A percentile compares a stretch with the other conserved stretches of the same genome.
These are phyloP conservation scores for Acanthopagrus latus DNA, from an alignment of 2,797 vertebrate genomes.

Conservation along the genomic window DNA sequence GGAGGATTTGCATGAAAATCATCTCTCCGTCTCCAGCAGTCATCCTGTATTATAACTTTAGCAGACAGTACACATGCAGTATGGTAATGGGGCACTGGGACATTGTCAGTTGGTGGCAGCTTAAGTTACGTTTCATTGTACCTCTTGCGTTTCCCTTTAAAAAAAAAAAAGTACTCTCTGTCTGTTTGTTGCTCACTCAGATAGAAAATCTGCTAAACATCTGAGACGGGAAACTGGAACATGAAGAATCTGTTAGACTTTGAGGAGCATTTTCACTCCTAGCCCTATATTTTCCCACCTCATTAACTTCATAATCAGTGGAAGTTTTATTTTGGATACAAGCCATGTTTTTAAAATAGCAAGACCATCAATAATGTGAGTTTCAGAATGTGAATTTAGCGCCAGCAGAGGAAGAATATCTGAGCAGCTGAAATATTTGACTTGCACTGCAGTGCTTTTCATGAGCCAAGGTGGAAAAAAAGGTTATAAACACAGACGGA, in stretches of 20 bases:
- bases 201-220: slow-evolving; percentile 31
- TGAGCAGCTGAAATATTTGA: neutral
- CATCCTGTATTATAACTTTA: slow-evolving; percentile 21
- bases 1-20: slow-evolving; percentile 61
- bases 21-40: slow-evolving; percentile 32
- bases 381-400: slow-evolving; percentile 13
- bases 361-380: neutral
- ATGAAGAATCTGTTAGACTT: slow-evolving; percentile 15
- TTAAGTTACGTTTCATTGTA: slow-evolving; percentile 41
- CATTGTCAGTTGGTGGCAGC: slow-evolving; percentile 42
- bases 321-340: slow-evolving; percentile 16
- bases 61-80: slow-evolving; percentile 25
- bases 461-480: neutral
- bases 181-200: slow-evolving; percentile 13
- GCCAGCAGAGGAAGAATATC: slow-evolving; percentile 1
- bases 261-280: slow-evolving; percentile 18
- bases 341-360: neutral
- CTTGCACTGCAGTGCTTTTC: neutral
- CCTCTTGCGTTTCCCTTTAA: neutral
- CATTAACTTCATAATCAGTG: slow-evolving; percentile 11
- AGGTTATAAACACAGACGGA: neutral
- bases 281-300: slow-evolving; percentile 11
- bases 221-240: slow-evolving; percentile 9
- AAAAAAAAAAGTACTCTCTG: neutral
- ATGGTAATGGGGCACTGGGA: slow-evolving; percentile 40